These are phyloP conservation scores for Percopsis transmontana DNA, from an alignment of 2,113 vertebrate species.

Conservation along the genomic window DNA sequence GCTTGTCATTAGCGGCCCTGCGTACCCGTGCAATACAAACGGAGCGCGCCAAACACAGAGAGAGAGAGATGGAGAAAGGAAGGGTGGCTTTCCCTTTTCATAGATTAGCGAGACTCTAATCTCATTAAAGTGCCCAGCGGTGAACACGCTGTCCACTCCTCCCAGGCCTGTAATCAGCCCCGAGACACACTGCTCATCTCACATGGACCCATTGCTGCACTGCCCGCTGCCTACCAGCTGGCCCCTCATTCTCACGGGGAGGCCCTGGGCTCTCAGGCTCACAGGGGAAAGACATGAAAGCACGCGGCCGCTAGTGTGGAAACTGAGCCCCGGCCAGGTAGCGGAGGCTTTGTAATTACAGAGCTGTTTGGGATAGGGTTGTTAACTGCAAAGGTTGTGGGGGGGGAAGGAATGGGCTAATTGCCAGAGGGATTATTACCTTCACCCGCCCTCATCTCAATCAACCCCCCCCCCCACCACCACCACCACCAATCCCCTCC, in stretches of 20 bases:
- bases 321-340: constrained; percentile 68
- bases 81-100: constrained; percentile 70
- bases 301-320: constrained; percentile 56
- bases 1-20: constrained; percentile 57
- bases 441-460: constrained; percentile 57
- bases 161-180: constrained; percentile 70
- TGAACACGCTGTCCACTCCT: constrained; percentile 68
- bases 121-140: constrained; percentile 80
- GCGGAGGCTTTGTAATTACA: constrained; percentile 84
- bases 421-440: constrained; percentile 91
- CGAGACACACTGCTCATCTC: constrained; percentile 70
- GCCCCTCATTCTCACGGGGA: constrained; percentile 33
- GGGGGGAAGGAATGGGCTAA: constrained; percentile 67
- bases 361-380: constrained; percentile 91
- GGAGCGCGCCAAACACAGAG: constrained; percentile 19
- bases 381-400: constrained; percentile 81
- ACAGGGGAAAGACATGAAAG: constrained; percentile 64
- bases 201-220: constrained; percentile 60
- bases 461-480: background rate
- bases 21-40: constrained; percentile 63
- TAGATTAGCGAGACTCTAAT: constrained; percentile 77
- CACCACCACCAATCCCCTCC: constrained; percentile 49
- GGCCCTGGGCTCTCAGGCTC: constrained; percentile 14
- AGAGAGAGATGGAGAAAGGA: constrained; percentile 37
- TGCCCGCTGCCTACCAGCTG: constrained; percentile 60